Base-by-base conservation (phyloP, 2,113 vertebrate genomes). In the Callithrix jacchus region DNA sequence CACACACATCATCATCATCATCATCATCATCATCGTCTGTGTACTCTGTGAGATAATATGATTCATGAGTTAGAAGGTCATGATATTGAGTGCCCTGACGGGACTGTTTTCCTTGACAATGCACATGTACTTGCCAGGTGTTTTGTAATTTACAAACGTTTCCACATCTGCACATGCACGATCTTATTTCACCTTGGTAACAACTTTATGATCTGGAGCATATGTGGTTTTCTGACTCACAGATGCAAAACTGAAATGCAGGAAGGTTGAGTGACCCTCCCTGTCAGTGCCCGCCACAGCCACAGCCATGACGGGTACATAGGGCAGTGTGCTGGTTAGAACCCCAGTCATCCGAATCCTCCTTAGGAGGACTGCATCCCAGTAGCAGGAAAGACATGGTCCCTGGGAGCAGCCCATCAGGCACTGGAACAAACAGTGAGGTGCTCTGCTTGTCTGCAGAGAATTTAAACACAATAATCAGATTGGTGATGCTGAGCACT, bases 211-310 rank as follows among this genome's bases (percentile, higher is more conserved):
- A 16, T n/a, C 5, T 12, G 35, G 20, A 11, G 42, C 11, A 10
- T 3, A 0, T 3, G 5, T 32, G 23, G 4, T 5, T 17, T 25
- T 45, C 37, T 18, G 6, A 10, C 42, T 84, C 13, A 12, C 5
- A 6, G 30, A 14, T 2, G 12, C 2, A 11, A 68, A 20, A 4
- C 9, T 42, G n/a, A 8, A 18, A 11, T 27, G 13, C 4, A 6
- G 35, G 3, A 12, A 25, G 32, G 71, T 30, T 8, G 0, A 3
- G 1, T 0, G 13, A 6, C 8, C 12, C 1, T 2, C 3, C 13
- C 35, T 49, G 6, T 25, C 16, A 45, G 61, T 9, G 27, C 18
- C 0, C 0, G 1, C 49, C 49, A 52, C 49, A 52, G 49, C 49
- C 49, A 52, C 49, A 52, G 49, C 49, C 49, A 4, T 52, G 49